Conservation (phyloP, 30 jellyfish, hydroid and myxozoan genomes). For the Aurelia sp. region DNA sequence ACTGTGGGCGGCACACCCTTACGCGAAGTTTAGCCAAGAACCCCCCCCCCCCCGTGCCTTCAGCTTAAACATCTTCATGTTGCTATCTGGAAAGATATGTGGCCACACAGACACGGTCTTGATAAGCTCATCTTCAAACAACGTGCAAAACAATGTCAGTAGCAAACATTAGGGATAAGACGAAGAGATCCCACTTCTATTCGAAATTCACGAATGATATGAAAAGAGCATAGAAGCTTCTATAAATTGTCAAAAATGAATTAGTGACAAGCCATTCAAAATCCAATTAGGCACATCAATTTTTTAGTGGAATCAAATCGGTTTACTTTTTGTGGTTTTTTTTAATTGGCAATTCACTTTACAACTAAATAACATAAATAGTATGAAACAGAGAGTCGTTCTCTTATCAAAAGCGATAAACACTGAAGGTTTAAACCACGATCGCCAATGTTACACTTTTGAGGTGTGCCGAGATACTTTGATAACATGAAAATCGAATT, state of each 20-base stretch:
- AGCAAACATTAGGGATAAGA: too few species aligned
- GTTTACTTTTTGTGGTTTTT: slow-evolving; percentile 61
- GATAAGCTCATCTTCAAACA: too few species aligned
- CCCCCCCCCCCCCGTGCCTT: too few species aligned
- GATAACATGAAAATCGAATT: neutral
- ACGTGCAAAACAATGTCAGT: too few species aligned
- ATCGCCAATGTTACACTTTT: neutral
- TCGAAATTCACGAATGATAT: neutral
- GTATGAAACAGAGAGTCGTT: neutral
- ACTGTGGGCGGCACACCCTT: too few species aligned
- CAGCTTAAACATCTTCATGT: too few species aligned
- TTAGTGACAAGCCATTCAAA: slow-evolving; percentile 27
- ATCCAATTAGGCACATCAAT: slow-evolving; percentile 53
- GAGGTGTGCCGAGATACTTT: slow-evolving; percentile 2
- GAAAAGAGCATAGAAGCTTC: neutral
- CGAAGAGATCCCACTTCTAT: neutral
- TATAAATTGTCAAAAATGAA: slow-evolving; percentile 30
- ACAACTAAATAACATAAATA: neutral
- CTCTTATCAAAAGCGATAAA: slow-evolving; percentile 3
- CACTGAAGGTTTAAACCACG: neutral
- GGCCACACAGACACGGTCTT: too few species aligned
- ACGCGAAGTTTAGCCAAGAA: too few species aligned
- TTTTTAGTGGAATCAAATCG: slow-evolving; percentile 39
- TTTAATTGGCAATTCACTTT: slow-evolving; percentile 55
- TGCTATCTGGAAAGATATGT: too few species aligned